Evolutionary conservation across 2,888 invertebrate species (phyloP).

Genomic region (Himalopsyche tibetana): DNA sequence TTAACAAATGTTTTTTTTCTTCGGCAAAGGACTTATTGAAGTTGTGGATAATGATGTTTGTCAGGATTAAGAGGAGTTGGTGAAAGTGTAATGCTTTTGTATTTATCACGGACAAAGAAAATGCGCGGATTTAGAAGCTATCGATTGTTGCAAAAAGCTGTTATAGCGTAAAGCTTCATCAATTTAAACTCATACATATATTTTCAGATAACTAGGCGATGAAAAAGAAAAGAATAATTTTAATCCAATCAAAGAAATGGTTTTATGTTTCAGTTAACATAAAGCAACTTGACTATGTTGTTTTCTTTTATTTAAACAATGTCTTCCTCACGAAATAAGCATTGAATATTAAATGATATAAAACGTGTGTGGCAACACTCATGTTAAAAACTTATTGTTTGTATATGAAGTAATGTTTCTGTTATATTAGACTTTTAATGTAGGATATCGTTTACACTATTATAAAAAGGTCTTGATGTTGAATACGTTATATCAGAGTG

Average conservation of each 20-base stretch:
- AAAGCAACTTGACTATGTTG: too few species aligned
- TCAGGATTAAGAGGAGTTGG: slow-evolving; percentile 42
- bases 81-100: slow-evolving; percentile 42
- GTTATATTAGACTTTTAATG: too few species aligned
- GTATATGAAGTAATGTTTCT: too few species aligned
- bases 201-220: neutral
- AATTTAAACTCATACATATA: neutral
- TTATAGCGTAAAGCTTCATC: neutral
- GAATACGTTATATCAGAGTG: too few species aligned
- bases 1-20: slow-evolving; percentile 42
- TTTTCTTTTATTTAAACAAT: too few species aligned
- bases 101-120: slow-evolving; percentile 37
- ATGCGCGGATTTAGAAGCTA: slow-evolving; percentile 13
- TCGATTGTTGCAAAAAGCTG: slow-evolving; percentile 13
- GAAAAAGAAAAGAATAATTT: neutral
- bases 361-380: too few species aligned
- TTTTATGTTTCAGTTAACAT: too few species aligned
- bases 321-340: too few species aligned
- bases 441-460: too few species aligned
- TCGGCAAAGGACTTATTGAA: slow-evolving; percentile 21
- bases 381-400: too few species aligned
- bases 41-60: slow-evolving; percentile 43
- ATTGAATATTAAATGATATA: too few species aligned
- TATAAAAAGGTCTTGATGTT: too few species aligned
- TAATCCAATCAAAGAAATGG: neutral